Evolutionary conservation across 2,888 invertebrate genomes (phyloP).

Genomic region (Uloborus plumipes): DNA sequence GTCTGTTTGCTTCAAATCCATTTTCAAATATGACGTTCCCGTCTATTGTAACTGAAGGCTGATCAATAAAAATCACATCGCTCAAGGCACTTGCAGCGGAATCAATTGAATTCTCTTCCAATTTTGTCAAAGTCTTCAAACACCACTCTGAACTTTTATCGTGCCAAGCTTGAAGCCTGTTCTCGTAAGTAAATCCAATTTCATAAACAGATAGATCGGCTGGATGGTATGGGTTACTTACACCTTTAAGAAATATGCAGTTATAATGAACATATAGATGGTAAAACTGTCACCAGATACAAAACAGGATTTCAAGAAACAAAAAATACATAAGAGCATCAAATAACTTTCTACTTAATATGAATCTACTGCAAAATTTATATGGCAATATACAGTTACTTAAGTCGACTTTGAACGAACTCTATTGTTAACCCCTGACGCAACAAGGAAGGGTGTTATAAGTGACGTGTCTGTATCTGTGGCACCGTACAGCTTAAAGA

Average conservation of each 20-base stretch:
- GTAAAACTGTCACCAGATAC: too few species aligned
- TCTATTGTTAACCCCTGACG: too few species aligned
- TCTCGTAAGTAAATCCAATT: constrained; percentile 48
- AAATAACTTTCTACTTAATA: too few species aligned
- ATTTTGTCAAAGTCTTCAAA: constrained; percentile 13
- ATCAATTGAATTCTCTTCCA: background rate
- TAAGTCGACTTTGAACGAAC: too few species aligned
- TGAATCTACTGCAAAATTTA: too few species aligned
- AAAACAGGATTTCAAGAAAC: too few species aligned
- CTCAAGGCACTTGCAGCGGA: background rate
- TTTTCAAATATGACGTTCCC: constrained; percentile 52
- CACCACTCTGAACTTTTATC: constrained; percentile 53
- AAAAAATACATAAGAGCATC: too few species aligned
- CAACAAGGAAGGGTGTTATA: too few species aligned
- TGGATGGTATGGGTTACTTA: constrained; percentile 37
- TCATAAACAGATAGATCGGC: constrained; percentile 33
- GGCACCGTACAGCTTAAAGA: too few species aligned
- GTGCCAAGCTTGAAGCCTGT: constrained; percentile 39
- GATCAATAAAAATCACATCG: constrained; percentile 52
- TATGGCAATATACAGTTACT: too few species aligned
- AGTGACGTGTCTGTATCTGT: too few species aligned
- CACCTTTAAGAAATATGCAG: constrained; percentile 16
- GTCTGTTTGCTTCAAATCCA: constrained; percentile 19
- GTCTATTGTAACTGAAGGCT: constrained; percentile 47
- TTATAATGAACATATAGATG: background rate